phyloP scores from a whole-genome alignment of 2,797 vertebrate species.

The Gallirallus australis region DNA sequence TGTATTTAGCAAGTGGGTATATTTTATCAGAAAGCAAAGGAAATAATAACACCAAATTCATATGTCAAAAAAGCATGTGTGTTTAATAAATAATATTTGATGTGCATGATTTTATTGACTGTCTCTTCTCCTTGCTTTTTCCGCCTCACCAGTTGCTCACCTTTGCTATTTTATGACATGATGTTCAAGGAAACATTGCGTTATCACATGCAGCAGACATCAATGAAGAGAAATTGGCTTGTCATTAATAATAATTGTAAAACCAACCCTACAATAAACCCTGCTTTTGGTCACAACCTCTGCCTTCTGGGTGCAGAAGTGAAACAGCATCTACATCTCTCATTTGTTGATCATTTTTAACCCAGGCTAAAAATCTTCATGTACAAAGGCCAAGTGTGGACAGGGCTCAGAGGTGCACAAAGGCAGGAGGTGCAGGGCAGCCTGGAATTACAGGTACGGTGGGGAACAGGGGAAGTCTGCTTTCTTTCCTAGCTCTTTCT shows the following conservation, averaged over 20 bases:
- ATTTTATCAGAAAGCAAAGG: constrained; percentile 15
- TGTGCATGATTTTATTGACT: constrained; percentile 25
- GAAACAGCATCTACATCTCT: not conserved
- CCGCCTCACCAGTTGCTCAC: constrained; percentile 38
- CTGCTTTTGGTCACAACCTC: constrained; percentile 4
- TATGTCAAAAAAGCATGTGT: not conserved
- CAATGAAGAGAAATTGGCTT: constrained; percentile 32
- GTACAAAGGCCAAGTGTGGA: not conserved
- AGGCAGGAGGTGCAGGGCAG: not conserved
- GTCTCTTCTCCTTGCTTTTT: constrained; percentile 33
- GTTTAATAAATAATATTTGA: constrained; percentile 41
- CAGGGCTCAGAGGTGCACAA: not conserved
- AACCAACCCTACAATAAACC: constrained; percentile 22
- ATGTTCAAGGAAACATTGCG: constrained; percentile 18
- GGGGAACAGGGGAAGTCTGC: not conserved
- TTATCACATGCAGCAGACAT: constrained; percentile 52
- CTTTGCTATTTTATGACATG: constrained; percentile 43
- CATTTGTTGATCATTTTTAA: not conserved
- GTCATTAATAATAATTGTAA: constrained; percentile 49
- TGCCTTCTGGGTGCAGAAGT: not conserved
- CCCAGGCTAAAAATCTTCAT: not conserved
- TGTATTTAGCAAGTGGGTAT: not conserved
- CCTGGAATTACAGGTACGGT: not conserved
- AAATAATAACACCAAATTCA: constrained; percentile 16
- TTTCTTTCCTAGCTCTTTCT: not conserved